A percentile compares a stretch with the other conserved stretches of the same genome.
phyloP scores from a whole-genome alignment of 2,797 vertebrate species.

The Strix occidentalis region DNA sequence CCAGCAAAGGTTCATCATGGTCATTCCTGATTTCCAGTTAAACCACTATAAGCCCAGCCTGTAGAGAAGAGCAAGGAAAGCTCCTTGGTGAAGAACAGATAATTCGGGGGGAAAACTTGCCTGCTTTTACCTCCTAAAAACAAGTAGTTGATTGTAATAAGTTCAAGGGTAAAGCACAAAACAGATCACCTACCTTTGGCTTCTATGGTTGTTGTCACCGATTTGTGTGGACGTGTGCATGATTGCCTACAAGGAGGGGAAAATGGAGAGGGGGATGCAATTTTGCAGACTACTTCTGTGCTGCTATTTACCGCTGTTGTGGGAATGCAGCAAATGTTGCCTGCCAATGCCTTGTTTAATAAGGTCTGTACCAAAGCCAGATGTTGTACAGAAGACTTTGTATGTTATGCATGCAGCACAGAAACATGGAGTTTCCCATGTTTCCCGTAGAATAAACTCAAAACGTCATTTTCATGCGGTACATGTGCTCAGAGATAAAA shows the following conservation, averaged over 20 bases:
- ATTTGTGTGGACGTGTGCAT: neutral
- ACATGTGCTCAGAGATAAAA: neutral
- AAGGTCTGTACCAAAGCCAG: neutral
- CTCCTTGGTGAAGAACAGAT: neutral
- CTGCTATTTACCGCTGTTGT: neutral
- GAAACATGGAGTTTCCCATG: fast-evolving
- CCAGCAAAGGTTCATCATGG: neutral
- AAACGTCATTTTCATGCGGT: neutral
- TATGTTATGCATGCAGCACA: neutral
- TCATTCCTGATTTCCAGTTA: neutral
- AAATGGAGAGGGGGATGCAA: constrained; percentile 7
- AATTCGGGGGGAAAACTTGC: neutral
- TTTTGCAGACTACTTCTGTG: constrained; percentile 20
- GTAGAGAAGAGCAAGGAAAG: neutral
- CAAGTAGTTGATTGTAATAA: neutral
- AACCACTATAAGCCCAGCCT: neutral
- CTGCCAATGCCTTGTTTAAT: constrained; percentile 43
- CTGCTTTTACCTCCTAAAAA: neutral
- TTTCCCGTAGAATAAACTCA: neutral
- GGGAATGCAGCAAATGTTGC: constrained; percentile 32
- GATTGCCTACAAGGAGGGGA: neutral
- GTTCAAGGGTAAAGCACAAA: constrained; percentile 5
- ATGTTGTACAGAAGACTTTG: neutral
- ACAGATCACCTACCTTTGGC: neutral
- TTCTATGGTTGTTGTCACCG: constrained; percentile 1